Percentiles rank a stretch among this genome's conserved stretches.
Evolutionary conservation across 2,113 vertebrate genomes (phyloP).

Genomic region (Sphyrna mokarran): DNA sequence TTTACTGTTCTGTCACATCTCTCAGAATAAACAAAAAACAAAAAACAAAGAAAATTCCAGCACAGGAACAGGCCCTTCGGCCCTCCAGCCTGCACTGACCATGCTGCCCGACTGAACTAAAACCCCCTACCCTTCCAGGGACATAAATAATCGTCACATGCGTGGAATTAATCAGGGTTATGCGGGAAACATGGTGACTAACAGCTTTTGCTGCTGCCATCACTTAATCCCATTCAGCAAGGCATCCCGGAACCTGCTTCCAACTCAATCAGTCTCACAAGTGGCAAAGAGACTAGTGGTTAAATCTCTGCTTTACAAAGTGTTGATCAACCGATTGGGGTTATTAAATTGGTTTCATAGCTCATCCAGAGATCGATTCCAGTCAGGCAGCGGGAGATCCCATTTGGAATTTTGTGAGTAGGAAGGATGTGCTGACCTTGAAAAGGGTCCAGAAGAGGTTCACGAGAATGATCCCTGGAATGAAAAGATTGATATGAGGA

Average conservation of each 20-base stretch:
- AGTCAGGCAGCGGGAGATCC: neutral
- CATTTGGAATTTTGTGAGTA: no score
- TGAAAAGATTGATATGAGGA: no score
- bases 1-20: neutral
- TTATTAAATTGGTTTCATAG: neutral
- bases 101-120: no score
- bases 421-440: no score
- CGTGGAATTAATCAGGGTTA: neutral
- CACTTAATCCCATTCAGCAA: neutral
- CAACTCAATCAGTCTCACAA: neutral
- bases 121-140: no score
- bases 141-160: neutral
- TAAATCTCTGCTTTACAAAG: neutral
- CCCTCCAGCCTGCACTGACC: no score
- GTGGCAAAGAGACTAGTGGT: neutral
- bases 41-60: no score
- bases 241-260: neutral
- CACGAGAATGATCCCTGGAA: no score
- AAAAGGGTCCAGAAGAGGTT: no score
- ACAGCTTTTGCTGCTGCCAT: neutral
- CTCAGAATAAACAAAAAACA: neutral
- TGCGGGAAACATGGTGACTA: neutral
- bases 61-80: no score
- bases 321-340: neutral
- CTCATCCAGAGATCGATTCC: neutral